These are phyloP conservation scores for Myotis findleyi DNA, from an alignment of 2,797 vertebrate genomes.

Conservation along the genomic window DNA sequence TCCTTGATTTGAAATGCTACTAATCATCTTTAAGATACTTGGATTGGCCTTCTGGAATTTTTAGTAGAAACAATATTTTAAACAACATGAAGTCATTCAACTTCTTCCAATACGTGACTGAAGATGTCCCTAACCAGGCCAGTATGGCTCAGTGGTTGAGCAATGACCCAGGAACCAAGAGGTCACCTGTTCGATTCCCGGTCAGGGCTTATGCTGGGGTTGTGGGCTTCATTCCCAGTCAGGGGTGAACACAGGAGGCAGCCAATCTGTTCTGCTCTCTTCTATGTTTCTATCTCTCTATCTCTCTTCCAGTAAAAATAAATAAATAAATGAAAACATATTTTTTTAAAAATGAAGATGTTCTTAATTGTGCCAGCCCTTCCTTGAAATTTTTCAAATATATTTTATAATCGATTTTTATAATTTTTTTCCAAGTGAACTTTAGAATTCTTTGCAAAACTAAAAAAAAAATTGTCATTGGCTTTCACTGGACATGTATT, in stretches of 20 bases:
- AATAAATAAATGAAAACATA: neutral
- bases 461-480: neutral
- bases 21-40: neutral
- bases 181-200: too few relatives aligned
- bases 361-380: neutral
- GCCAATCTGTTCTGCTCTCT: too few relatives aligned
- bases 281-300: too few relatives aligned
- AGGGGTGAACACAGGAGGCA: too few relatives aligned
- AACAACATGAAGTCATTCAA: neutral
- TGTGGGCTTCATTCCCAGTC: too few relatives aligned
- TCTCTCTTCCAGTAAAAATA: too few relatives aligned
- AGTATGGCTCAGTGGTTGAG: neutral
- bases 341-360: neutral
- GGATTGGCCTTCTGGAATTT: neutral
- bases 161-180: too few relatives aligned
- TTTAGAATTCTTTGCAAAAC: neutral
- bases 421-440: neutral
- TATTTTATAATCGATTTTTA: neutral
- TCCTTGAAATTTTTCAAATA: neutral
- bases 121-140: neutral
- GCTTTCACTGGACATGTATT: neutral
- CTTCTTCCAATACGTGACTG: neutral
- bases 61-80: neutral
- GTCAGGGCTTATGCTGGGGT: too few relatives aligned
- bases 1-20: neutral